These are phyloP conservation scores for Fopius arisanus DNA, from an alignment of 1,140 invertebrate genomes.

Conservation along the genomic window DNA sequence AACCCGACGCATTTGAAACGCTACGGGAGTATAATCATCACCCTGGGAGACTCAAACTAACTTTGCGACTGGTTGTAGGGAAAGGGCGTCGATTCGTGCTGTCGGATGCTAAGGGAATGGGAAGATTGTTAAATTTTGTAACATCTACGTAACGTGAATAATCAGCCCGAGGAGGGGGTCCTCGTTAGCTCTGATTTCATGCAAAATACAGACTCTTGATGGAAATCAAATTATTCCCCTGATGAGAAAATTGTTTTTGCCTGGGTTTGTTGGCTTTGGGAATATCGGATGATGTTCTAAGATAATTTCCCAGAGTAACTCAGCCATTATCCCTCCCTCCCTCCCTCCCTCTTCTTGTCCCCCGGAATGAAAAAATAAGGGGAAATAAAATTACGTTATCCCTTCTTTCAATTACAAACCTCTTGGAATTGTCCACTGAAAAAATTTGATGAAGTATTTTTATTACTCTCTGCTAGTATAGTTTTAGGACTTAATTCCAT, in stretches of 20 bases:
- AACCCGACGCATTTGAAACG: background rate
- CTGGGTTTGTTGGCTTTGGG: background rate
- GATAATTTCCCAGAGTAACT: no score
- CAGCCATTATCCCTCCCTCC: no score
- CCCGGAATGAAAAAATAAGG: no score
- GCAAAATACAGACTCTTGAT: background rate
- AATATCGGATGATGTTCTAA: background rate
- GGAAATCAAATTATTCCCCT: background rate
- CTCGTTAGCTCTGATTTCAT: constrained; percentile 1
- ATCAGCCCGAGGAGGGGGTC: background rate
- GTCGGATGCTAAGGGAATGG: background rate
- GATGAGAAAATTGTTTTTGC: background rate
- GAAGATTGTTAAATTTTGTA: background rate
- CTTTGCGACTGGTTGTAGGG: background rate
- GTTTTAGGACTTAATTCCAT: no score
- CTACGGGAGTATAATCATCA: background rate
- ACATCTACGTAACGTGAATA: background rate
- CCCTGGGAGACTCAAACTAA: background rate
- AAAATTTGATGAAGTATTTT: no score
- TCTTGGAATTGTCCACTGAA: no score
- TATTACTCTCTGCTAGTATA: no score
- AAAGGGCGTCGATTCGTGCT: background rate
- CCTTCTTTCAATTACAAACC: no score
- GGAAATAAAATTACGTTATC: no score
- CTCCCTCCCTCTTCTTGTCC: no score